phyloP scores from a whole-genome alignment of 1,140 invertebrate genomes.

The Drosophila kanapiae region DNA sequence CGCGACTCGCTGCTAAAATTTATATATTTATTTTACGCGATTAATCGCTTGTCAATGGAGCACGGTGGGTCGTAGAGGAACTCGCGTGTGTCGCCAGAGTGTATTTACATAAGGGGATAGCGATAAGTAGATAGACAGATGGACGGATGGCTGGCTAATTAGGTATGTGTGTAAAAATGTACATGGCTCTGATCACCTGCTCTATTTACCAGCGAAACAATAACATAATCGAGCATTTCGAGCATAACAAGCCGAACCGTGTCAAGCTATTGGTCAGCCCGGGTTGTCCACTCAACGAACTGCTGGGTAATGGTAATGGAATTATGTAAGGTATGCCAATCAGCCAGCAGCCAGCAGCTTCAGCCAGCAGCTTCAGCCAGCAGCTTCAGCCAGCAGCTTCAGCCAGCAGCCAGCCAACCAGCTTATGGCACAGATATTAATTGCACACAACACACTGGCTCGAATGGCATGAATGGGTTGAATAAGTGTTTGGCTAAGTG shows the following conservation, averaged over 20 bases:
- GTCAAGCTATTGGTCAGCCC: constrained; percentile 58
- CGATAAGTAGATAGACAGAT: neutral
- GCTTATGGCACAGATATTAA: constrained; percentile 81
- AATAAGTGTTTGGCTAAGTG: constrained; percentile 52
- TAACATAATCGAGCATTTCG: constrained; percentile 58
- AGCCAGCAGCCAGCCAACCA: constrained; percentile 43
- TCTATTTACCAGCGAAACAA: constrained; percentile 58
- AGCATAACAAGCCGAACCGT: constrained; percentile 48
- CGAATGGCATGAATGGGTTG: constrained; percentile 63
- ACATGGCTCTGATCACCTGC: constrained; percentile 40
- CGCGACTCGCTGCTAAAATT: neutral
- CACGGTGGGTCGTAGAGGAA: constrained; percentile 11
- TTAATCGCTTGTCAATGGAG: constrained; percentile 26
- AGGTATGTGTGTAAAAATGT: constrained; percentile 20
- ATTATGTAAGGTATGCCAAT: constrained; percentile 79
- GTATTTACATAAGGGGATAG: constrained; percentile 34
- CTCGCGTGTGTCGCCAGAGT: neutral
- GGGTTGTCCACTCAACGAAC: constrained; percentile 44
- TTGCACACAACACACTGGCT: constrained; percentile 61
- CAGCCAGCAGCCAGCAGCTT: constrained; percentile 46
- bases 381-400: constrained; percentile 37
- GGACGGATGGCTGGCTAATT: constrained; percentile 23
- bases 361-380: constrained; percentile 42
- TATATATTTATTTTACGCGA: constrained; percentile 15
- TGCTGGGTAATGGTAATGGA: constrained; percentile 56